Evolutionary conservation across 2,113 vertebrate genomes (phyloP).

Genomic region (Geococcyx californianus): DNA sequence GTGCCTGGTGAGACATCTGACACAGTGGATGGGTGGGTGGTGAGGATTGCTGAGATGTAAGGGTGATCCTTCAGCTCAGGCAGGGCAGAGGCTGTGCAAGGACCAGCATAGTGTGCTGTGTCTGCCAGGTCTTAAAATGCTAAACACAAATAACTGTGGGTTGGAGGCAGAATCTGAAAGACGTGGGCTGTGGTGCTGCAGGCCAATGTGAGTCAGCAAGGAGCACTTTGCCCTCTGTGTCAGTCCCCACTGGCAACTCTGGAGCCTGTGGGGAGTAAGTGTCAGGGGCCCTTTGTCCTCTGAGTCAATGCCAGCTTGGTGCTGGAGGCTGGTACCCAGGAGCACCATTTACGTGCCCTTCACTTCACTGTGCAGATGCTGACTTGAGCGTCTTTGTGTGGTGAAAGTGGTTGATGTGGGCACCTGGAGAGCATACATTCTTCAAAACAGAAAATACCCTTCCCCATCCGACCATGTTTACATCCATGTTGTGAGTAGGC

Average conservation of each 20-base stretch:
- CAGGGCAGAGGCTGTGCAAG: neutral
- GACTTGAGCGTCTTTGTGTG: neutral
- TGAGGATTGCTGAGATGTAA: accelerated
- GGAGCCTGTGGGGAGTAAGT: neutral
- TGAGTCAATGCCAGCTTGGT: neutral
- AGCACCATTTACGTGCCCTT: accelerated
- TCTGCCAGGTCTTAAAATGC: neutral
- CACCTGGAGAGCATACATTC: neutral
- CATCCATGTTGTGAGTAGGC: neutral
- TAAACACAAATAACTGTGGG: neutral
- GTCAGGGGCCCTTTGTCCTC: neutral
- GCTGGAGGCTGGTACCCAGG: neutral
- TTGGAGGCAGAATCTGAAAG: neutral
- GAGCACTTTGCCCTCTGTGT: neutral
- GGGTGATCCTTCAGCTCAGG: neutral
- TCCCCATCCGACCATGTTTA: accelerated
- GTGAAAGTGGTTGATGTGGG: neutral
- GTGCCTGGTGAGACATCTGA: neutral
- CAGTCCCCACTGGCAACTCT: neutral
- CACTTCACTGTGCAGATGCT: neutral
- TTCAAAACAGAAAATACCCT: neutral
- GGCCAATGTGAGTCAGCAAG: neutral
- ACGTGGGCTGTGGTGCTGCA: accelerated
- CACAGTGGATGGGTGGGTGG: accelerated
- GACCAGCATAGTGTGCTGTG: neutral